Evolutionary conservation across 2,113 vertebrate genomes (phyloP).

Genomic region (Buteo buteo): DNA sequence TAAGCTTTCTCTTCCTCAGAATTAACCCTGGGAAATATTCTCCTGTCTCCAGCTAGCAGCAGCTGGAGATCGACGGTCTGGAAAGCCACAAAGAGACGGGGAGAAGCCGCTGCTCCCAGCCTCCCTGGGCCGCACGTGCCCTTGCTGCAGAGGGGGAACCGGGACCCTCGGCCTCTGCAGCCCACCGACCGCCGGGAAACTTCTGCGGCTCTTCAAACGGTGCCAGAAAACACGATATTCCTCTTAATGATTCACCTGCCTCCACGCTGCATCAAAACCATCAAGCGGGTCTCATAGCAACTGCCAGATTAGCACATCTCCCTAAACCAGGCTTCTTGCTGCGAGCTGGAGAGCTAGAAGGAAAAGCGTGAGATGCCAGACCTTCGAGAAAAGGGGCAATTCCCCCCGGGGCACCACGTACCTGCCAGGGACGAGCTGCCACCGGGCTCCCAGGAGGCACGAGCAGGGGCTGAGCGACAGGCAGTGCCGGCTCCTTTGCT

Average conservation of each 20-base stretch:
- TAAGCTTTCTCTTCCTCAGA: background rate
- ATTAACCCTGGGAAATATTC: background rate
- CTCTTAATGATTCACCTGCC: conserved; percentile 13
- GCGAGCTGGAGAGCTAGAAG: background rate
- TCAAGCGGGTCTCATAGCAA: background rate
- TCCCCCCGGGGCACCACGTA: rapidly evolving
- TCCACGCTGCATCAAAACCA: background rate
- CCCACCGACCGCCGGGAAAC: rapidly evolving
- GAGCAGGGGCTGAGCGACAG: rapidly evolving
- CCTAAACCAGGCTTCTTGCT: background rate
- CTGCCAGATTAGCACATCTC: background rate
- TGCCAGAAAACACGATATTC: background rate
- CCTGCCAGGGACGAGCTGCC: background rate
- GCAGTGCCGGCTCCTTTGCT: background rate
- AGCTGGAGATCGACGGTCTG: background rate
- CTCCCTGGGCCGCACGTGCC: rapidly evolving
- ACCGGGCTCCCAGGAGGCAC: background rate
- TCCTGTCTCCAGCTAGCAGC: background rate
- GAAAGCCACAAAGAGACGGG: background rate
- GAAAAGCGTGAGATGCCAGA: background rate
- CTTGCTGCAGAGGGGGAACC: background rate
- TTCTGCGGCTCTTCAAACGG: background rate
- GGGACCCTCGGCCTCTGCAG: background rate
- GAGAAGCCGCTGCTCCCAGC: background rate
- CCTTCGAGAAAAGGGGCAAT: background rate